These are phyloP conservation scores for Amblyraja radiata DNA, from an alignment of 2,797 vertebrate genomes.

Conservation along the genomic window DNA sequence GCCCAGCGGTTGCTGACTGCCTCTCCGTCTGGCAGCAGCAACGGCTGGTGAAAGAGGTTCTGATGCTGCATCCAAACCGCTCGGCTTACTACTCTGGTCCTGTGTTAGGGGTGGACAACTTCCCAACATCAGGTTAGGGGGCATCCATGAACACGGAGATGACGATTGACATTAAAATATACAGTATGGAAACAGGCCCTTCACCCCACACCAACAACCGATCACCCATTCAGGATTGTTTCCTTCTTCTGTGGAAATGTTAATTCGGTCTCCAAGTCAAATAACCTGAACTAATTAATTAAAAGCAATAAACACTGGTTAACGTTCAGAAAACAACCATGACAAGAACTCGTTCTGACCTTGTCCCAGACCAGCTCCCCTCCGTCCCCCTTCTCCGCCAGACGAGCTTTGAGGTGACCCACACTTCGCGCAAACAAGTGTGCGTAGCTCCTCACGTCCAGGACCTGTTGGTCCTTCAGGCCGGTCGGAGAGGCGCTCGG, in stretches of 20 bases:
- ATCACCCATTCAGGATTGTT: not conserved
- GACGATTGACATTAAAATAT: too few species aligned
- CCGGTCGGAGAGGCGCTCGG: conserved; percentile 59
- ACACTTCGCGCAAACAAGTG: conserved; percentile 82
- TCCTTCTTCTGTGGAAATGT: not conserved
- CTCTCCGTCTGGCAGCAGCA: not conserved
- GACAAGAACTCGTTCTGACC: conserved; percentile 55
- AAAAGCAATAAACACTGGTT: not conserved
- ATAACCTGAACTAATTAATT: not conserved
- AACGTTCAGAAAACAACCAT: not conserved
- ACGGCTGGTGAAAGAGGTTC: too few species aligned
- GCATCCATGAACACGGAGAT: too few species aligned
- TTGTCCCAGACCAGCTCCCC: conserved; percentile 94
- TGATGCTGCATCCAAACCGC: too few species aligned
- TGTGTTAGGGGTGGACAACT: too few species aligned
- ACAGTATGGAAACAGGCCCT: too few species aligned
- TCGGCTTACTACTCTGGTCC: too few species aligned
- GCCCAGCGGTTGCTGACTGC: not conserved
- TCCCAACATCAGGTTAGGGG: too few species aligned
- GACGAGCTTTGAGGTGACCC: conserved; percentile 73
- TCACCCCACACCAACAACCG: too few species aligned
- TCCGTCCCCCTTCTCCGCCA: conserved; percentile 77
- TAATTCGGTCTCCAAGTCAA: not conserved
- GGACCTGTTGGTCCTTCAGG: conserved; percentile 89
- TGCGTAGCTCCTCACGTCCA: conserved; percentile 76